Conservation (phyloP, 2,797 vertebrate species). For the Cynopterus sphinx region DNA sequence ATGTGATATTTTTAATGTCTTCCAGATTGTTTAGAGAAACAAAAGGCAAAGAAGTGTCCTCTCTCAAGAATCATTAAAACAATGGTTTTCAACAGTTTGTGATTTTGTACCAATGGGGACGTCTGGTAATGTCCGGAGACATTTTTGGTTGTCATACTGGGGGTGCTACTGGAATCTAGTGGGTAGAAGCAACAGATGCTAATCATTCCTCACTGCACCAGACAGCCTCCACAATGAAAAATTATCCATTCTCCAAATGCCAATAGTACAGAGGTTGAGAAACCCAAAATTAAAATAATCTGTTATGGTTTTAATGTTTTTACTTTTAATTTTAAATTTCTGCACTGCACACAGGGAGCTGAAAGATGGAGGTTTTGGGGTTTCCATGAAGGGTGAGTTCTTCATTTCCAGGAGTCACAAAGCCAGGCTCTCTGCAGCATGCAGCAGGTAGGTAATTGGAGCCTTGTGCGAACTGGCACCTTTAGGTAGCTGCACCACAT, state of each 20-base stretch:
- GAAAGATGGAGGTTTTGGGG: background rate
- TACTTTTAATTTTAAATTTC: slow-evolving; percentile 25
- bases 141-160: slow-evolving; percentile 49
- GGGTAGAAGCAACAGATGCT: slow-evolving; percentile 13
- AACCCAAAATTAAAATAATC: slow-evolving; percentile 72
- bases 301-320: slow-evolving; percentile 50
- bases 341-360: background rate
- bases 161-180: slow-evolving; percentile 53
- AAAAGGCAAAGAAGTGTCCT: background rate
- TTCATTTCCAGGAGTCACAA: background rate
- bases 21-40: slow-evolving; percentile 55
- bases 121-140: slow-evolving; percentile 54
- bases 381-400: background rate
- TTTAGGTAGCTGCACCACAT: background rate
- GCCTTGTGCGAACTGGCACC: background rate
- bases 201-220: background rate
- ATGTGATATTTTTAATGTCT: slow-evolving; percentile 68
- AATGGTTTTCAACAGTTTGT: background rate
- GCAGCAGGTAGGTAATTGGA: accelerated
- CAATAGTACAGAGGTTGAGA: slow-evolving; percentile 47
- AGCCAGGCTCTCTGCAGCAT: background rate
- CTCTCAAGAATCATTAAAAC: slow-evolving; percentile 4
- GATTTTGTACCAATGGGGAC: background rate
- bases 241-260: background rate
- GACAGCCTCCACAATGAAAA: slow-evolving; percentile 27